These are phyloP conservation scores for Lasioglossum lativentre DNA, from an alignment of 2,888 invertebrate genomes.

Conservation along the genomic window DNA sequence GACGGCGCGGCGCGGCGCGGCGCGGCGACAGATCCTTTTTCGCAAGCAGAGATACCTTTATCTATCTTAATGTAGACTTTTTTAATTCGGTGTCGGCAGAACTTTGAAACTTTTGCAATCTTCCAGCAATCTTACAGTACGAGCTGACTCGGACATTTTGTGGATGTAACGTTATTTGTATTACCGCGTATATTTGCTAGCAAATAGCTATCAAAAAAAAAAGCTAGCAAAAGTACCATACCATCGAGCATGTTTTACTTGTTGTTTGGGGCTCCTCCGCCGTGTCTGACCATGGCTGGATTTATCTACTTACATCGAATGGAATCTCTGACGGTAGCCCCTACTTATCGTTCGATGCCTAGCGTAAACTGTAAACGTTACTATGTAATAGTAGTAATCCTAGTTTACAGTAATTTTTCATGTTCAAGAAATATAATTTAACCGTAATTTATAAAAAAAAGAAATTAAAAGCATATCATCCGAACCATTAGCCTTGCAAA, in stretches of 20 bases:
- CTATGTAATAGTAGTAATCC: not conserved
- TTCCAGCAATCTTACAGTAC: not conserved
- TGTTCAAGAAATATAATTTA: no score
- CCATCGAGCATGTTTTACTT: not conserved
- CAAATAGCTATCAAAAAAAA: not conserved
- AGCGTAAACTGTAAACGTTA: not conserved
- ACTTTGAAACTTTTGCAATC: not conserved
- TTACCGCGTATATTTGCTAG: not conserved
- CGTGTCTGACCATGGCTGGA: not conserved
- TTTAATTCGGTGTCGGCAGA: not conserved
- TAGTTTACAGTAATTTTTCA: not conserved
- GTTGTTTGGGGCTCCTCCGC: not conserved
- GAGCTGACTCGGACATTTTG: not conserved
- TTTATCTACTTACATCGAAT: not conserved
- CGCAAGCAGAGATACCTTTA: no score
- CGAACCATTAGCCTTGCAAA: no score
- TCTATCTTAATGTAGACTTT: not conserved
- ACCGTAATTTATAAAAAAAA: not conserved
- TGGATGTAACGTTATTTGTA: not conserved
- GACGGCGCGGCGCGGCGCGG: no score
- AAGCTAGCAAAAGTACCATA: not conserved
- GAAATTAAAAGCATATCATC: not conserved
- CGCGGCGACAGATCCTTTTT: constrained; percentile 9
- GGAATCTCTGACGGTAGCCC: not conserved
- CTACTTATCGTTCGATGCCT: not conserved